Evolutionary conservation across 2,888 invertebrate species (phyloP).

Genomic region (Cancer borealis): DNA sequence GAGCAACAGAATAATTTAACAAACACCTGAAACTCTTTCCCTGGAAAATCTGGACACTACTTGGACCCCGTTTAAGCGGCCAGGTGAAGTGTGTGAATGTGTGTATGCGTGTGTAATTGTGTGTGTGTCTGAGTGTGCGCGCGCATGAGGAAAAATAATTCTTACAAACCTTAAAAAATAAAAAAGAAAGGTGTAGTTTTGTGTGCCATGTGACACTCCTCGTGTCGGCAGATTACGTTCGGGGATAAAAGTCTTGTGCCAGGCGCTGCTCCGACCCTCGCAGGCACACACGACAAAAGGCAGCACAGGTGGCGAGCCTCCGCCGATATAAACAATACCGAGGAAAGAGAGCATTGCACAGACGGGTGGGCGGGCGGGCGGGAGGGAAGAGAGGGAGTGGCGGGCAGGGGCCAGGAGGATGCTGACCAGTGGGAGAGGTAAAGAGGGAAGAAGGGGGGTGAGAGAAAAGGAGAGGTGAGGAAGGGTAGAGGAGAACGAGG

Average conservation of each 20-base stretch:
- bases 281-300: constrained; percentile 34
- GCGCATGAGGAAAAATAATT: constrained; percentile 29
- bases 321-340: constrained; percentile 57
- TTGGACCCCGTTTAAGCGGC: constrained; percentile 59
- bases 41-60: constrained; percentile 66
- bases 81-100: constrained; percentile 53
- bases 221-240: constrained; percentile 35
- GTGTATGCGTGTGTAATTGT: constrained; percentile 26
- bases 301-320: constrained; percentile 50
- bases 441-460: neutral
- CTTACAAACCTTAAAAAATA: neutral
- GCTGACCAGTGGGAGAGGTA: constrained; percentile 18
- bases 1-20: constrained; percentile 66
- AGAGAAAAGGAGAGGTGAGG: neutral
- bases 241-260: constrained; percentile 45
- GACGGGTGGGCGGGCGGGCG: constrained; percentile 45
- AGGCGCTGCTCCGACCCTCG: constrained; percentile 27
- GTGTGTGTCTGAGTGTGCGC: neutral
- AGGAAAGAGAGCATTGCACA: constrained; percentile 58
- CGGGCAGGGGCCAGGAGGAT: neutral
- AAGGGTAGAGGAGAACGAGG: neutral
- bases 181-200: constrained; percentile 23
- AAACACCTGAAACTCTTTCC: constrained; percentile 64
- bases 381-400: neutral
- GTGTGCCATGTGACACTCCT: constrained; percentile 1